phyloP scores from a whole-genome alignment of 2,113 vertebrate genomes.

The Paedocypris sp. region DNA sequence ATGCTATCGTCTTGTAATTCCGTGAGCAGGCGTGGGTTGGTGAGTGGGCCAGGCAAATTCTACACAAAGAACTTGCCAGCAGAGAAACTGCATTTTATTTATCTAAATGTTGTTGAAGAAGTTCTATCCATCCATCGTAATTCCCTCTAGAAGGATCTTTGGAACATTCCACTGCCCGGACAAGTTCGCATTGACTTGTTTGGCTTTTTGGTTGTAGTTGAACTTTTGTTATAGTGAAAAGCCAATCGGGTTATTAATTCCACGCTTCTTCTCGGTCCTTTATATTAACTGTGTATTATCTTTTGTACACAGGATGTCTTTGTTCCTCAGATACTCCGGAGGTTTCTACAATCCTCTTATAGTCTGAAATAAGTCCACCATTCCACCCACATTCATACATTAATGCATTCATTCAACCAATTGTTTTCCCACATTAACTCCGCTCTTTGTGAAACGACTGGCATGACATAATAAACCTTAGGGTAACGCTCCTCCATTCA shows the following conservation, averaged over 20 bases:
- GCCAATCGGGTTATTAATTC: not conserved
- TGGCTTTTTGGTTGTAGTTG: no score
- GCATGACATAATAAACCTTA: not conserved
- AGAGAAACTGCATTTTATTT: no score
- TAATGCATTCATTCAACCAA: slow-evolving; percentile 6
- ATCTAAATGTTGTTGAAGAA: no score
- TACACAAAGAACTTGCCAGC: no score
- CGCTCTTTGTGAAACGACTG: not conserved
- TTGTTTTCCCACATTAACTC: not conserved
- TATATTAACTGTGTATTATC: not conserved
- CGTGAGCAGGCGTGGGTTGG: not conserved
- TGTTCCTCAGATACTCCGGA: not conserved
- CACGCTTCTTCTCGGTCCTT: not conserved
- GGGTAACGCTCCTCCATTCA: not conserved
- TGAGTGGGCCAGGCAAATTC: not conserved
- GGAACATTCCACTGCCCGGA: no score
- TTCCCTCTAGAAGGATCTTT: no score
- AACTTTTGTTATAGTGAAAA: no score
- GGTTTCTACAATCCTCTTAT: not conserved
- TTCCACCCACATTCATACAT: slow-evolving; percentile 21
- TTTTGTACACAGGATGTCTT: not conserved
- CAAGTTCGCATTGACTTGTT: no score
- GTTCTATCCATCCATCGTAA: no score
- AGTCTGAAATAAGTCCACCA: not conserved
- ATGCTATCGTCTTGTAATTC: not conserved